These are phyloP conservation scores for Strongylocentrotus purpuratus DNA, from an alignment of 35 echinoderm and acorn worm species.

Conservation along the genomic window DNA sequence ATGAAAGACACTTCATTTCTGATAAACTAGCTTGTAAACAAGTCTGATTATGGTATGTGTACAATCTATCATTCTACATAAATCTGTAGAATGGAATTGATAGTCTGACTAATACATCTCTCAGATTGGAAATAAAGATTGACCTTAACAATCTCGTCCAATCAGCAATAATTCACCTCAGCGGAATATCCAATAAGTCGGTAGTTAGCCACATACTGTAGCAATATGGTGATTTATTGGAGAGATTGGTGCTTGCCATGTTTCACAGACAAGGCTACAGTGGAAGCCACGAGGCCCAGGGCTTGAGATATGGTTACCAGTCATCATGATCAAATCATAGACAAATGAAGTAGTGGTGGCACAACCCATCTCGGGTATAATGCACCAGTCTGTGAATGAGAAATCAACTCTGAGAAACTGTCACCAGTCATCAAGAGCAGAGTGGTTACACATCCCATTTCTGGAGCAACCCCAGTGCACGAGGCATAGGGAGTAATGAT, in stretches of 20 bases:
- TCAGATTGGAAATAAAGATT: background rate
- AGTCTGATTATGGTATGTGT: background rate
- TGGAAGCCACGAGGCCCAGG: background rate
- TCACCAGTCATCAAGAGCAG: background rate
- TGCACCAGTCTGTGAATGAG: background rate
- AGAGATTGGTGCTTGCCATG: background rate
- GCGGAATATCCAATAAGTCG: background rate
- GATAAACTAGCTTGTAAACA: background rate
- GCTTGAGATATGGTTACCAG: background rate
- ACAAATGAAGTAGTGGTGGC: conserved; percentile 2
- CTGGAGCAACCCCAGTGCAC: background rate
- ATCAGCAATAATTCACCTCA: conserved; percentile 17
- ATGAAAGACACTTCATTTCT: background rate
- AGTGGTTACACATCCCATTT: background rate
- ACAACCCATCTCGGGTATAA: background rate
- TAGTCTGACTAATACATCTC: background rate
- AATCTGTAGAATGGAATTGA: background rate
- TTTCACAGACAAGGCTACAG: background rate
- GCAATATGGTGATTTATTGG: background rate
- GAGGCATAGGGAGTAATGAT: background rate
- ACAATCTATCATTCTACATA: conserved; percentile 4
- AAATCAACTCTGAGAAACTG: background rate
- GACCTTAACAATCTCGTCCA: conserved; percentile 2
- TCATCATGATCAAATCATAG: conserved; percentile 13
- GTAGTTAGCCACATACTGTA: background rate